phyloP scores from a whole-genome alignment of 2,888 invertebrate genomes.

The Archaeoteleia sp. region DNA sequence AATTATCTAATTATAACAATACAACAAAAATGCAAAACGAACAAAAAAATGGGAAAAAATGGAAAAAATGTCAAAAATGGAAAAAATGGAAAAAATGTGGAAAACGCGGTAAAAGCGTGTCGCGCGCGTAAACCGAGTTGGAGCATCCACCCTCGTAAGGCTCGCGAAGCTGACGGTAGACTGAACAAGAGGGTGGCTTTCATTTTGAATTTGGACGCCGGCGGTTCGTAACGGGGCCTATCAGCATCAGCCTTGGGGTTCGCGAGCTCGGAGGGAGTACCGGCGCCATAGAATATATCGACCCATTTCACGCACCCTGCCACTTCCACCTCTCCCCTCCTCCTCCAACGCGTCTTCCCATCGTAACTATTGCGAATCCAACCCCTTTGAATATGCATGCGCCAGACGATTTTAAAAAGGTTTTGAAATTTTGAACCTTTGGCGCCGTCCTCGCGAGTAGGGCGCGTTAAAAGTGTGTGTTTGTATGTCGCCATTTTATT shows the following conservation, averaged over 20 bases:
- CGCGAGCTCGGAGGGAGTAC: constrained; percentile 30
- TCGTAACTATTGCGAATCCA: no score
- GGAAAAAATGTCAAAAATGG: neutral
- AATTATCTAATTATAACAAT: no score
- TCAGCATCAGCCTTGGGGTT: constrained; percentile 26
- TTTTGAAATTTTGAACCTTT: no score
- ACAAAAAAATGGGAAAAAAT: neutral
- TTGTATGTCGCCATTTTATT: no score
- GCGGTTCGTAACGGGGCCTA: constrained; percentile 19
- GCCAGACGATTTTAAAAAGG: no score
- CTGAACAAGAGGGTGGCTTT: constrained; percentile 39
- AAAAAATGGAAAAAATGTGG: neutral
- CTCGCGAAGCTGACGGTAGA: constrained; percentile 20
- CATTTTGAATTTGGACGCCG: constrained; percentile 39
- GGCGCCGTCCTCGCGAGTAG: no score
- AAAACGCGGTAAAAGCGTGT: neutral
- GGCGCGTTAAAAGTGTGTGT: no score
- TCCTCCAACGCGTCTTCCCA: constrained; percentile 2
- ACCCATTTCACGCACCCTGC: constrained; percentile 26
- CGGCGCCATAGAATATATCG: constrained; percentile 43
- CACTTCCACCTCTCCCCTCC: no score
- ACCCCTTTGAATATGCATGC: no score
- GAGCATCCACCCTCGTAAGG: constrained; percentile 15
- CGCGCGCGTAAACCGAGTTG: constrained; percentile 3
- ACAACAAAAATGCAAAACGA: neutral